phyloP scores from a whole-genome alignment of 1,140 invertebrate species.

The Epicauta chinensis region DNA sequence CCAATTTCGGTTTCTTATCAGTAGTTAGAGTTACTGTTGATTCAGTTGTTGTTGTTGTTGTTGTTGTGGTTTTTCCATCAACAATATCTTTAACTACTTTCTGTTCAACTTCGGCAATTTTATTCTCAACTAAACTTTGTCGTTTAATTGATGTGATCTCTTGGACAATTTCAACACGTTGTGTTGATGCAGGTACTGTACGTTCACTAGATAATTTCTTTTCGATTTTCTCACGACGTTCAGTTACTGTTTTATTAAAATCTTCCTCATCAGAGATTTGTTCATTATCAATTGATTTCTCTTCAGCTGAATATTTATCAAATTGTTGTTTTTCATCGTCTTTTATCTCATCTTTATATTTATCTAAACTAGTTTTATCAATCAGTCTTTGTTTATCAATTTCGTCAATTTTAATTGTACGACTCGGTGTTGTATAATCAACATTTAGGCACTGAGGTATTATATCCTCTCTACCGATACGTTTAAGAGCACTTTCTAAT shows the following conservation, averaged over 20 bases:
- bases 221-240: slow-evolving; percentile 62
- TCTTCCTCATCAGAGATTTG: slow-evolving; percentile 58
- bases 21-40: slow-evolving; percentile 25
- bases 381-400: slow-evolving; percentile 39
- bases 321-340: slow-evolving; percentile 52
- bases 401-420: slow-evolving; percentile 38
- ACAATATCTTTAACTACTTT: slow-evolving; percentile 39
- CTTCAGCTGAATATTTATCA: slow-evolving; percentile 64
- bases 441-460: slow-evolving; percentile 88
- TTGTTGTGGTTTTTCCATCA: slow-evolving; percentile 22
- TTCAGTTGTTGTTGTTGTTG: slow-evolving; percentile 17
- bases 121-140: slow-evolving; percentile 55
- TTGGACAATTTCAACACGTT: slow-evolving; percentile 59
- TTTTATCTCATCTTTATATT: slow-evolving; percentile 37
- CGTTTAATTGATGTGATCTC: slow-evolving; percentile 64
- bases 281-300: slow-evolving; percentile 57
- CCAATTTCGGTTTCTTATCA: slow-evolving; percentile 24
- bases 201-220: slow-evolving; percentile 58
- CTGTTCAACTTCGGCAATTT: slow-evolving; percentile 50
- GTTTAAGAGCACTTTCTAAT: slow-evolving; percentile 80
- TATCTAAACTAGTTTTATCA: slow-evolving; percentile 39
- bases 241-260: slow-evolving; percentile 59
- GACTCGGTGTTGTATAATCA: slow-evolving; percentile 50
- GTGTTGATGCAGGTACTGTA: slow-evolving; percentile 58
- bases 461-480: slow-evolving; percentile 88